Evolutionary conservation across 2,797 vertebrate species (phyloP), one percentile per base, ranked within the genome.

Genomic region (Spinus pinus): DNA sequence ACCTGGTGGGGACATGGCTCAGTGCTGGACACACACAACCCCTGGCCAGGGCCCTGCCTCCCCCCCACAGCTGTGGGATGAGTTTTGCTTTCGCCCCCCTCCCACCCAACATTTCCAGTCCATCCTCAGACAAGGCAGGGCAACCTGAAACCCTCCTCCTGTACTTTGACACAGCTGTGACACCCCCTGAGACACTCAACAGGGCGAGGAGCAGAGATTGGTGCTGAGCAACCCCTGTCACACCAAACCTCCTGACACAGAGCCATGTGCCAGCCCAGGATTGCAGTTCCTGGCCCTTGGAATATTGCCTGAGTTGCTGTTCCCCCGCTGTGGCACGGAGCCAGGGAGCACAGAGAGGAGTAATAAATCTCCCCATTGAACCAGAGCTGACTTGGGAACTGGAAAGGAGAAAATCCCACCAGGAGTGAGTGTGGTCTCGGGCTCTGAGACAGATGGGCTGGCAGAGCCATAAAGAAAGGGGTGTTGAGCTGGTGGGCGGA

Each of bases 301-400:
- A 73, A 50, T 31, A 24, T 31, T 33, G 25, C 46, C 77, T 25
- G 85, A 88, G 84, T 87, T 56, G 64, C 88, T 81, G 5, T 13
- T 86, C 78, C 88, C 83, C 65, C 3, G 12, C 33, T 0, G 0
- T 91, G 95, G 93, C 95, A 88, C 3, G 0, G 58, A 94, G 93
- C 95, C 94, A 91, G 61, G 69, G 85, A 70, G 84, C 81, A 56
- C 0, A 0, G 78, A 70, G 44, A 84, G 86, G 3, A 35, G 81
- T 15, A 81, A 91, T 94, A 95, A 96, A 95, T 95, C 91, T 92
- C 61, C 70, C 44, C 46, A 9, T 73, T 35, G 88, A 96, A 90
- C 46, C n/a, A 90, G 93, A 81, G 91, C 85, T 93, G 93, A 39
- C 94, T 91, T 75, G 89, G 92, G 93, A 93, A 95, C 79, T 92